Evolutionary conservation across 2,797 vertebrate genomes (phyloP), one percentile per base, ranked within the genome.

Genomic region (Delichon dasypus): DNA sequence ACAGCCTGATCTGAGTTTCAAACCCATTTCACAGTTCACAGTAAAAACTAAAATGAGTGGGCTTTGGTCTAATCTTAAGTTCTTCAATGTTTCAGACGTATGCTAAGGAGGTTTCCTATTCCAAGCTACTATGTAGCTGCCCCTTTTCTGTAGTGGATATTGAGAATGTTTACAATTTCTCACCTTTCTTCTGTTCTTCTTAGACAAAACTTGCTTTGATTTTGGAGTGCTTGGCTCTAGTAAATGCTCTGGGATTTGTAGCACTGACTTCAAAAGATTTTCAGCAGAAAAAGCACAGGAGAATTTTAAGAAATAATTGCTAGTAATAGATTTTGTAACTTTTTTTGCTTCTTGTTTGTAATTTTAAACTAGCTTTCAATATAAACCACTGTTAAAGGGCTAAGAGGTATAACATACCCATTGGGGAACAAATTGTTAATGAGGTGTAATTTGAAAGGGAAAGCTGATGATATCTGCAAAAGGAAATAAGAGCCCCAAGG

Each of bases 201-300:
- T 85, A 82, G 34, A 60, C 17, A 87, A 85, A 82, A 51, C 13
- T 74, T 6, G 7, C 26, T 95, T 90, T 90, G 74, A 76, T 88
- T 95, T 92, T 81, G 66, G 54, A 77, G 42, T 74, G 18, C 57
- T 85, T 89, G 74, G 30, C 72, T 89, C 7, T 64, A 34, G 54
- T 77, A 87, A 92, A 90, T 72, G 72, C 67, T 89, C 54, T 77
- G 75, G 72, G 75, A 74, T 89, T 95, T 94, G 57, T 30, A 85
- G 60, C 34, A 61, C 27, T 82, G 45, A 53, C 72, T 94, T 89
- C 53, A 95, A 77, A 95, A 67, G 50, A 45, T 48, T 89, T 91
- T 85, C 34, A 54, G 61, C 30, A 61, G 57, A 60, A 91, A 66
- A 89, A 82, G 19, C 23, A 21, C 60, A 64, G 12, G 53, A 85